Evolutionary conservation across 2,888 invertebrate genomes (phyloP), one percentile per base, ranked within the genome.

Genomic region (Macroteleia sp.): DNA sequence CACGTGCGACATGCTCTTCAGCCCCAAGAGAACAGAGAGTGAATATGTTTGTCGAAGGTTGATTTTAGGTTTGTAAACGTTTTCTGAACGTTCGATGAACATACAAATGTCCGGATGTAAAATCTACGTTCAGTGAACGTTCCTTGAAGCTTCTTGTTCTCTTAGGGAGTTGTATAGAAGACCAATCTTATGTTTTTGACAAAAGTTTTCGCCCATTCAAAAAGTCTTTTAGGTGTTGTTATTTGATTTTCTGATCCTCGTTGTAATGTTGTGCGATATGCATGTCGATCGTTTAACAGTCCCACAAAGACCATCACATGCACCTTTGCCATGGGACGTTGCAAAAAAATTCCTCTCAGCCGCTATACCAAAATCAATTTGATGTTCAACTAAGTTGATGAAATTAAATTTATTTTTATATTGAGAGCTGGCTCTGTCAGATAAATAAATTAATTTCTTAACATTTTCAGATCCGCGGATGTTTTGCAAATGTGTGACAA

Each of bases 331-430:
- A n/a, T 44, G 44, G n/a, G 22, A 44, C 22, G 30, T 30, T n/a
- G 48, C 48, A 28, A 48, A 48, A 48, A 48, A 48, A 14, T 48
- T 28, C 28, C 48, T 30, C 20, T 48, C 48, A 28, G 48, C 48
- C 12, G 4, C 3, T 1, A 48, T 30, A 28, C 36, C 36, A 36
- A n/a, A 52, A 12, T 52, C 52, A 9, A 12, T 34, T 52, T 52
- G 6, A 20, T 52, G 36, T 12, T 52, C 12, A 34, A 22, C 3
- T n/a, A 73, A 41, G 50, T 73, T 62, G 3, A 64, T 57, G 20
- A 59, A 70, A 52, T 70, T 59, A 8, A 12, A 34, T 52, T 52
- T 52, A 52, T 52, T 52, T 36, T 52, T 52, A 19, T 36, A 52
- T 28, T 52, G 50, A 20, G 50, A 52, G 12, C 34, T 20, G 6